Evolutionary conservation across 2,888 invertebrate species (phyloP).

Genomic region (Leptura quadrifasciata): DNA sequence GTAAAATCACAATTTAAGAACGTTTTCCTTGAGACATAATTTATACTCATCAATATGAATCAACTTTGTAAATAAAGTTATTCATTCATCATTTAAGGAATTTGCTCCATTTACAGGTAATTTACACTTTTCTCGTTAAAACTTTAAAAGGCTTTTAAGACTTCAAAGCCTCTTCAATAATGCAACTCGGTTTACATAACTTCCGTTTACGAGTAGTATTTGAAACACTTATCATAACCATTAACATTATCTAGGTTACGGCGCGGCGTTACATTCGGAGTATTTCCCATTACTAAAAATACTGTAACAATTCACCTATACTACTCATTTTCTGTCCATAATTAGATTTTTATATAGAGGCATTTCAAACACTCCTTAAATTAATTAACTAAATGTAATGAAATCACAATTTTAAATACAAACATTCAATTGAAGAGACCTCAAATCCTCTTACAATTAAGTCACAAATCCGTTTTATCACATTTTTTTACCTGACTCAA

Average conservation of each 20-base stretch:
- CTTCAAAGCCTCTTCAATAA: conserved; percentile 42
- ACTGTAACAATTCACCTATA: background rate
- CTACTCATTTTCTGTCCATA: background rate
- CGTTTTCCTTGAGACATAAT: conserved; percentile 15
- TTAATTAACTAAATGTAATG: background rate
- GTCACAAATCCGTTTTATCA: conserved; percentile 44
- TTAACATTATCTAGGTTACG: conserved; percentile 25
- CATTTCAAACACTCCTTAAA: background rate
- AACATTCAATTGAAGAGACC: background rate
- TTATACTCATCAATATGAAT: background rate
- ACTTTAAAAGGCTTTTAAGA: conserved; percentile 30
- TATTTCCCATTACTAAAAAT: background rate
- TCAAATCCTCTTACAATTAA: conserved; percentile 26
- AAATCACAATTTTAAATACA: conserved; percentile 1
- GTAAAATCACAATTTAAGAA: conserved; percentile 23
- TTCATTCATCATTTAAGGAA: conserved; percentile 15
- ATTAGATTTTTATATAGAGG: background rate
- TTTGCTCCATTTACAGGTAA: conserved; percentile 27
- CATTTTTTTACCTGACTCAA: conserved; percentile 56
- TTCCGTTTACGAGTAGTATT: conserved; percentile 28
- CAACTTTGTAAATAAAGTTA: conserved; percentile 8
- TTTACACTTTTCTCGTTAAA: conserved; percentile 21
- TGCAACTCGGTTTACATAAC: conserved; percentile 37
- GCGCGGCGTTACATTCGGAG: background rate
- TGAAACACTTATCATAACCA: background rate